Conservation (phyloP, 2,113 vertebrate species). For the Circaetus gallicus region DNA sequence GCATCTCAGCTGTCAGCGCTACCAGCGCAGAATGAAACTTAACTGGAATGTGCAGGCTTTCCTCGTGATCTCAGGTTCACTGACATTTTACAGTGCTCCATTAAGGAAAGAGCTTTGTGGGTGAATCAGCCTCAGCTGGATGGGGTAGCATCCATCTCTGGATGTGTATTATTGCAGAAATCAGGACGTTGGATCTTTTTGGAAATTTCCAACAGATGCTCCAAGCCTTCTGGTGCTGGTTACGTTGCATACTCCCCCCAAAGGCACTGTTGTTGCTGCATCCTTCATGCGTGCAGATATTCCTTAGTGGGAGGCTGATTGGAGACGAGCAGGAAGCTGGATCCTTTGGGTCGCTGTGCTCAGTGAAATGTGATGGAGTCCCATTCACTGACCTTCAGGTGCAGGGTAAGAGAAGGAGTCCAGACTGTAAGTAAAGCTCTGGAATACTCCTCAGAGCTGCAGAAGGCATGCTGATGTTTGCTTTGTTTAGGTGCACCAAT, state of each 20-base stretch:
- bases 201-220: not conserved
- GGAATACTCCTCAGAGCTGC: not conserved
- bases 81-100: fast-evolving
- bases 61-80: not conserved
- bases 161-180: not conserved
- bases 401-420: not conserved
- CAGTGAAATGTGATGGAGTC: not conserved
- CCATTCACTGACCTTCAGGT: not conserved
- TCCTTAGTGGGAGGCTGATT: not conserved
- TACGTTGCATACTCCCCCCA: not conserved
- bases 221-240: not conserved
- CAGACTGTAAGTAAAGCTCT: not conserved
- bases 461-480: not conserved
- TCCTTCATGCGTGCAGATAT: not conserved
- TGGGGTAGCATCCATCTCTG: not conserved
- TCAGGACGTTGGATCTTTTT: not conserved
- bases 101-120: not conserved
- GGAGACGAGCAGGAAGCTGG: not conserved
- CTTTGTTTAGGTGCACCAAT: not conserved
- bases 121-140: not conserved
- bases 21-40: not conserved
- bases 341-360: not conserved
- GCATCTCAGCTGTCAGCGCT: not conserved
- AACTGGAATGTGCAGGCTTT: not conserved
- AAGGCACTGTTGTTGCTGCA: not conserved